phyloP scores from a whole-genome alignment of 2,797 vertebrate genomes.

The Rhinatrema bivittatum region DNA sequence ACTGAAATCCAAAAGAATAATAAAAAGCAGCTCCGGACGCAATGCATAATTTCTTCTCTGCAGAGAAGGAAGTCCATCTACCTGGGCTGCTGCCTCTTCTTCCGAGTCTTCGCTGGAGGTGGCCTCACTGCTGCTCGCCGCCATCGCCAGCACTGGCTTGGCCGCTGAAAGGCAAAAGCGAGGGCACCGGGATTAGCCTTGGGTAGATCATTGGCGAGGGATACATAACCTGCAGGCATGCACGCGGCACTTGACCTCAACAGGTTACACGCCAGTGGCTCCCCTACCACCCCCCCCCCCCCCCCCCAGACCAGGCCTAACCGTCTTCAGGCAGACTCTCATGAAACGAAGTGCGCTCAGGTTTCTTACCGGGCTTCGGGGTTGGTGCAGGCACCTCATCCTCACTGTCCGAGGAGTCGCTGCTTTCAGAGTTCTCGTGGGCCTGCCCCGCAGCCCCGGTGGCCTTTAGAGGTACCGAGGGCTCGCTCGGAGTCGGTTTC shows the following conservation, averaged over 20 bases:
- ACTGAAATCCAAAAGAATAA: too few species aligned
- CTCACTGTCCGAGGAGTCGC: conserved; percentile 36
- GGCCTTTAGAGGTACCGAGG: not conserved
- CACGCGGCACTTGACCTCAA: conserved; percentile 3
- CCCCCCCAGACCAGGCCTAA: not conserved
- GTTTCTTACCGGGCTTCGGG: conserved; percentile 29
- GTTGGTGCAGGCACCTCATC: not conserved
- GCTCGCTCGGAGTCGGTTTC: conserved; percentile 21
- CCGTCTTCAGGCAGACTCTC: rapidly evolving
- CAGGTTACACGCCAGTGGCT: too few species aligned
- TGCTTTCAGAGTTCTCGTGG: conserved; percentile 14
- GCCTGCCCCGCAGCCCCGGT: conserved; percentile 9
- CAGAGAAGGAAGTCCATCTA: too few species aligned
- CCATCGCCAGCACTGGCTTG: conserved; percentile 9
- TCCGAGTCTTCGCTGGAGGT: conserved; percentile 29
- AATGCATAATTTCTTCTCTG: too few species aligned
- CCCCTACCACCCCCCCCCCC: too few species aligned
- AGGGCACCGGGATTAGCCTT: conserved; percentile 3
- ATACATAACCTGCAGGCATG: not conserved
- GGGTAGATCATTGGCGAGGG: not conserved
- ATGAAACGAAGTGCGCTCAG: not conserved
- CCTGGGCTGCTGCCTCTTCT: conserved; percentile 15
- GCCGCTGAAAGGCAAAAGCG: conserved; percentile 21
- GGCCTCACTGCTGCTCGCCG: conserved; percentile 26
- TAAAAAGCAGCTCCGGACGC: too few species aligned